phyloP scores from a whole-genome alignment of 1,140 invertebrate genomes.

The Rhopalosiphum padi region DNA sequence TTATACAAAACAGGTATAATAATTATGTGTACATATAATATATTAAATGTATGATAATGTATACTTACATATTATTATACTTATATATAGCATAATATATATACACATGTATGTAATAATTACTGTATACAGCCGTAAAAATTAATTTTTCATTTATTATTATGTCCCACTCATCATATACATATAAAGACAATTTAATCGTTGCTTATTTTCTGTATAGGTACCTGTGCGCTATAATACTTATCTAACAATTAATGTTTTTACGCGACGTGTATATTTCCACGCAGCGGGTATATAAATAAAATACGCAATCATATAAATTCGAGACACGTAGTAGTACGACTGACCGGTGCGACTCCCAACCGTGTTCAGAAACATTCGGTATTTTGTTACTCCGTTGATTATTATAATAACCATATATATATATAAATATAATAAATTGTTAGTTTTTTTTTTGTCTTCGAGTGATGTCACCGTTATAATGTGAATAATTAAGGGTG shows the following conservation, averaged over 20 bases:
- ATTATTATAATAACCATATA: neutral
- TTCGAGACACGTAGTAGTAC: neutral
- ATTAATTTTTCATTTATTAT: constrained; percentile 8
- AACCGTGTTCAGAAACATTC: neutral
- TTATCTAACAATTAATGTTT: constrained; percentile 15
- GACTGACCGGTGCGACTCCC: neutral
- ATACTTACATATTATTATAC: no score
- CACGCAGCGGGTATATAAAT: neutral
- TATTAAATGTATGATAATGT: neutral
- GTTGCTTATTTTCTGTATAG: neutral
- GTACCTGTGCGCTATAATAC: neutral
- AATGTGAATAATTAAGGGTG: neutral
- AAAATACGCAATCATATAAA: neutral
- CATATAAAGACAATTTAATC: neutral
- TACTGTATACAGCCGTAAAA: neutral
- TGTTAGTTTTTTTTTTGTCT: neutral
- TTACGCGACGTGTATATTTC: neutral
- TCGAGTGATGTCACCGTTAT: neutral
- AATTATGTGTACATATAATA: neutral
- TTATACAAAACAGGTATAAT: neutral
- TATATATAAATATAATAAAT: neutral
- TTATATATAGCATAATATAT: neutral
- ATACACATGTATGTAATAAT: neutral
- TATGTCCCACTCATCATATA: neutral
- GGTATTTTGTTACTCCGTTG: neutral